A percentile compares a stretch with the other conserved stretches of the same genome.
phyloP scores from a whole-genome alignment of 23 tunicate species.

The Ciona savignyi region DNA sequence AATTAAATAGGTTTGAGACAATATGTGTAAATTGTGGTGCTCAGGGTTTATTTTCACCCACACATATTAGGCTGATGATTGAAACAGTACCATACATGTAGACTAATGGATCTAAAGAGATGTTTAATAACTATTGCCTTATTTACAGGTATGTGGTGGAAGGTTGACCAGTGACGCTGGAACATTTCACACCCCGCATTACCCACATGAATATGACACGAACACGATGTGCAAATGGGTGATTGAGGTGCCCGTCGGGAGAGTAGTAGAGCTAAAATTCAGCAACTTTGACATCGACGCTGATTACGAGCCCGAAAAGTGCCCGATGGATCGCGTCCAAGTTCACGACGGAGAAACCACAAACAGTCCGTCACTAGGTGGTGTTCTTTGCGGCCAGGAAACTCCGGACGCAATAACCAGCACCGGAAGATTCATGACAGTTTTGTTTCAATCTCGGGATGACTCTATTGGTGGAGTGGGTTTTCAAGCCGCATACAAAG shows the following conservation, averaged over 20 bases:
- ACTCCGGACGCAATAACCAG: constrained; percentile 24
- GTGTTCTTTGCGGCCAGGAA: constrained; percentile 19
- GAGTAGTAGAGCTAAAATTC: constrained; percentile 8
- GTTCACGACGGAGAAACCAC: constrained; percentile 5
- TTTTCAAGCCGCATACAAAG: constrained; percentile 19
- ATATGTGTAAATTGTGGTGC: no score
- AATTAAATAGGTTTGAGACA: no score
- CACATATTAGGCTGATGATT: no score
- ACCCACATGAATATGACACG: constrained; percentile 13
- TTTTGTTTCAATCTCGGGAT: neutral
- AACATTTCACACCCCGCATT: constrained; percentile 17
- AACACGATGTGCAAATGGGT: constrained; percentile 19
- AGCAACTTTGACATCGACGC: constrained; percentile 23
- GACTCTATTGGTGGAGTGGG: constrained; percentile 12
- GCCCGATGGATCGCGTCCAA: constrained; percentile 14
- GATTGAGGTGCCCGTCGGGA: constrained; percentile 19
- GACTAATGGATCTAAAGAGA: no score
- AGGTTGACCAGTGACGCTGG: neutral
- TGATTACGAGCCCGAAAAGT: neutral
- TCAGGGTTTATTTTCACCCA: no score
- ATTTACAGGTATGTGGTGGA: constrained; percentile 24
- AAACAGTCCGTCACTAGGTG: constrained; percentile 19
- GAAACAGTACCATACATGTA: no score
- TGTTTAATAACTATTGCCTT: no score
- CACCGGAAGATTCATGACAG: constrained; percentile 16